These are phyloP conservation scores for Apostichopus japonicus DNA, from an alignment of 35 echinoderm and acorn worm genomes.

Conservation along the genomic window DNA sequence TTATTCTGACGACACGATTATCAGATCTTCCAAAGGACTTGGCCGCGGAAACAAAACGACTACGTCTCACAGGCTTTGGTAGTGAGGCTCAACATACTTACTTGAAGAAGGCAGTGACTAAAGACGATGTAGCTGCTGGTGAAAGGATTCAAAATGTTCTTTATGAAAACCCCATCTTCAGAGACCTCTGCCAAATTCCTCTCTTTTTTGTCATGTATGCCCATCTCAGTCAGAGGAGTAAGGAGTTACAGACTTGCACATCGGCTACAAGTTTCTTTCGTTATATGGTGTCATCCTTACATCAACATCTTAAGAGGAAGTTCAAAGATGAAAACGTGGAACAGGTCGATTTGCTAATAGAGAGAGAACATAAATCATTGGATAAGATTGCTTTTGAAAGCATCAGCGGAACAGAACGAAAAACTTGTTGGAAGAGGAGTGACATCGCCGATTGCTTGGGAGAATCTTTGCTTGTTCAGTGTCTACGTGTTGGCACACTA, in stretches of 20 bases:
- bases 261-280: conserved; percentile 18
- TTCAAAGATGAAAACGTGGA: neutral
- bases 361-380: neutral
- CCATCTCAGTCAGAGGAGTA: neutral
- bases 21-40: conserved; percentile 3
- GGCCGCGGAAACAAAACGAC: neutral
- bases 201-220: conserved; percentile 17
- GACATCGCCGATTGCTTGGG: neutral
- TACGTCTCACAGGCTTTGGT: conserved; percentile 12
- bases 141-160: neutral
- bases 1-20: conserved; percentile 6
- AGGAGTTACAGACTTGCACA: neutral
- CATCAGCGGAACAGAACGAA: neutral
- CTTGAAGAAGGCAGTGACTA: neutral
- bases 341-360: neutral
- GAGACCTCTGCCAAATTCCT: conserved; percentile 4
- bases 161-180: neutral
- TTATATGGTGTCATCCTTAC: neutral
- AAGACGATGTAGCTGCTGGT: neutral
- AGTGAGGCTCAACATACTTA: neutral
- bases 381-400: neutral
- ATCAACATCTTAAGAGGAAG: neutral
- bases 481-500: neutral
- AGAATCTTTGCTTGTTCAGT: neutral
- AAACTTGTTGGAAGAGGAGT: neutral